These are phyloP conservation scores for Temnopleurus reevesii DNA, from an alignment of 53 echinoderm and acorn worm species.

Conservation along the genomic window DNA sequence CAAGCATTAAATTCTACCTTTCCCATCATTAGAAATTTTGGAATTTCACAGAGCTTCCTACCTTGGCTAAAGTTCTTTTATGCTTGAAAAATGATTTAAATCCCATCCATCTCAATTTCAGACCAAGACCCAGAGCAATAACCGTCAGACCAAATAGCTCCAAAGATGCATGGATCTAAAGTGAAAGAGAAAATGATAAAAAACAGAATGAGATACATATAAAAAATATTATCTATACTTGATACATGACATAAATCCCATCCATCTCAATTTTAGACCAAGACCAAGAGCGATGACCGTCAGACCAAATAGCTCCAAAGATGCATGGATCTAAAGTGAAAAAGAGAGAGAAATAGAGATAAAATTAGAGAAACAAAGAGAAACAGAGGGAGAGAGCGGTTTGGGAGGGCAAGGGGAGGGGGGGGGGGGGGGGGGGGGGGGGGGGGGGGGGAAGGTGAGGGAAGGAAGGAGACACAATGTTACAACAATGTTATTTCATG, in stretches of 20 bases:
- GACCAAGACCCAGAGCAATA: conserved; percentile 87
- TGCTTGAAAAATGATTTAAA: conserved; percentile 77
- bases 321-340: conserved; percentile 79
- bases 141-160: conserved; percentile 90
- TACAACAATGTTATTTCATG: too few species aligned
- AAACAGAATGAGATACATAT: neutral
- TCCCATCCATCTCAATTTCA: conserved; percentile 96
- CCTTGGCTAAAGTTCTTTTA: conserved; percentile 83
- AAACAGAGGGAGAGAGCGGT: neutral
- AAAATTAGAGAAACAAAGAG: neutral
- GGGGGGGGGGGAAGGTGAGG: too few species aligned
- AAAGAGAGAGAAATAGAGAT: neutral
- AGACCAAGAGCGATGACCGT: conserved; percentile 90
- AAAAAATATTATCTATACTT: conserved; percentile 77
- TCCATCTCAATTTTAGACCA: conserved; percentile 94
- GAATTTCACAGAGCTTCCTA: too few species aligned
- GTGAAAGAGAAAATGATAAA: neutral
- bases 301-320: conserved; percentile 87
- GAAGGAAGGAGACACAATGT: too few species aligned
- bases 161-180: conserved; percentile 86
- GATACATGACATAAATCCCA: conserved; percentile 75
- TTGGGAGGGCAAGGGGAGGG: neutral
- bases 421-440: neutral
- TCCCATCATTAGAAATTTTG: too few species aligned
- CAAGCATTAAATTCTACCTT: too few species aligned